Evolutionary conservation across 2,888 invertebrate genomes (phyloP).

Genomic region (Parnassius mnemosyne): DNA sequence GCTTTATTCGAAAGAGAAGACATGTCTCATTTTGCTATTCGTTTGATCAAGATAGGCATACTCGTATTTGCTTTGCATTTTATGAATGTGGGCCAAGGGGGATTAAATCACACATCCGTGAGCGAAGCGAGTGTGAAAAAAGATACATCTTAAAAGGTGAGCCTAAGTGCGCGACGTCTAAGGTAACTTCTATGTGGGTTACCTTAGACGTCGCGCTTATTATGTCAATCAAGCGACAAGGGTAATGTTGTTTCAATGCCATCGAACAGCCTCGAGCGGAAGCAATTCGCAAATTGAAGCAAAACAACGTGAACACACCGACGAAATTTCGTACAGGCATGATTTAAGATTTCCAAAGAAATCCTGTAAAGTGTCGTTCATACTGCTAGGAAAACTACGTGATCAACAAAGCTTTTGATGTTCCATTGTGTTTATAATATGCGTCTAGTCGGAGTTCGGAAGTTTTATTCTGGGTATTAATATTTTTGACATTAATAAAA

Average conservation of each 20-base stretch:
- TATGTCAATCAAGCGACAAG: constrained; percentile 47
- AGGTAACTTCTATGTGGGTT: constrained; percentile 37
- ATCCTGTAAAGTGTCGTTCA: constrained; percentile 27
- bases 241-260: constrained; percentile 49
- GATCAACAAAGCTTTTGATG: constrained; percentile 42
- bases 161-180: constrained; percentile 31
- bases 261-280: constrained; percentile 19
- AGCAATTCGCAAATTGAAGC: neutral
- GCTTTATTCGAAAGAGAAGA: neutral
- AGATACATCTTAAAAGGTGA: constrained; percentile 16
- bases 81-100: constrained; percentile 50
- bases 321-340: too few species aligned
- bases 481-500: too few species aligned
- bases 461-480: too few species aligned
- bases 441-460: too few species aligned
- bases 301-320: too few species aligned
- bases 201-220: constrained; percentile 33
- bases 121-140: constrained; percentile 8
- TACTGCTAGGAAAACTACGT: constrained; percentile 9
- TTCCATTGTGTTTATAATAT: constrained; percentile 12
- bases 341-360: too few species aligned
- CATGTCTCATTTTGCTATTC: neutral
- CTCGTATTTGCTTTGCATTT: constrained; percentile 41
- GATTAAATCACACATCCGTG: constrained; percentile 36
- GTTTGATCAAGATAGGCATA: constrained; percentile 8